Base-by-base conservation (phyloP, 2,797 vertebrate species). In the Podarcis lilfordi region DNA sequence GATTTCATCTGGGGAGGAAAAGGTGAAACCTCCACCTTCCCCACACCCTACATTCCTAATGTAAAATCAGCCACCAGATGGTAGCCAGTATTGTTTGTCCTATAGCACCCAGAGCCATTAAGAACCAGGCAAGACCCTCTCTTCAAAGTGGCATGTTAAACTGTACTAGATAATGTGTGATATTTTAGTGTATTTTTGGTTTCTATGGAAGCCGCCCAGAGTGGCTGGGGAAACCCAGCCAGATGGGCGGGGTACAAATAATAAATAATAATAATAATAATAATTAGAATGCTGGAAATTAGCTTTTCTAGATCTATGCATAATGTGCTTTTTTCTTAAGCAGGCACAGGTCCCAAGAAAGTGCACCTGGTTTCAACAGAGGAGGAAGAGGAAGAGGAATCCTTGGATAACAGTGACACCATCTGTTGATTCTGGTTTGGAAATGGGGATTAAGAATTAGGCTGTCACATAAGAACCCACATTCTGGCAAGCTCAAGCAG, bases 381-480 rank as follows among this genome's bases (percentile, higher is more conserved):
- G 82, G 5, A 66, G 32, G 94, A 95, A 10, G 66, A 32, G 72
- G 64, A 84, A 68, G 80, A 92, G 7, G 69, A n/a, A 0, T 86
- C 83, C 25, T 95, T 91, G 0, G 85, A 91, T 66, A 84, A 90
- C 2, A 93, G 91, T 0, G 90, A 32, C 4, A 94, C 94, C 1
- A 2, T 1, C 77, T 23, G n/a, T 32, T 4, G 3, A 15, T 25
- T 17, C 64, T 32, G 9, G 21, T 17, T 32, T 66, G 61, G 78
- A 17, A 50, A 50, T 64, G 8, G 19, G 19, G 71, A 66, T 40
- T 68, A 9, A n/a, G 32, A 25, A 59, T 32, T 25, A 29, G n/a
- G 35, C 29, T 74, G 29, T 25, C 40, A 66, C n/a, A 64, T 23
- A 4, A 23, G 27, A 23, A 40, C 21, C 8, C n/a, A 8, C 8